Conservation (phyloP, 2,797 vertebrate genomes). For the Tenualosa thibaudeaui region DNA sequence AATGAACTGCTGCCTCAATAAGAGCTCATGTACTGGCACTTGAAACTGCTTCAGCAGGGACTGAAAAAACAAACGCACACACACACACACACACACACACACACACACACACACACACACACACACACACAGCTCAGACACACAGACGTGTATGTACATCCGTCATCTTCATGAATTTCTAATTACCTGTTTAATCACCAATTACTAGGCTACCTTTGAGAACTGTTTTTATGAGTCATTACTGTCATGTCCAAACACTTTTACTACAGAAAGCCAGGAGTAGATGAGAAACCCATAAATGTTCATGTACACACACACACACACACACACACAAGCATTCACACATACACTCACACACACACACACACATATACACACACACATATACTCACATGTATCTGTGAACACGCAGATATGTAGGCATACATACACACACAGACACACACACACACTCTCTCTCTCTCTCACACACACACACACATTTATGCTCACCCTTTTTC, state of each 20-base stretch:
- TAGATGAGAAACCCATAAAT: not conserved
- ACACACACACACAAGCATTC: not conserved
- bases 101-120: conserved; percentile 8
- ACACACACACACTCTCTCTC: not conserved
- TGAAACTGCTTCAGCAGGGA: not conserved
- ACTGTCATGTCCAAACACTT: conserved; percentile 9
- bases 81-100: conserved; percentile 9
- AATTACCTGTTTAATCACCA: not conserved
- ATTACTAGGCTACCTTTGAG: not conserved
- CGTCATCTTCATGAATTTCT: not conserved
- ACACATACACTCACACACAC: not conserved
- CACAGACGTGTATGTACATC: not conserved
- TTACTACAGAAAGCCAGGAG: not conserved
- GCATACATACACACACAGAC: not conserved
- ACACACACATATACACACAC: not conserved
- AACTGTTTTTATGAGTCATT: not conserved
- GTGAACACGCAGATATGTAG: not conserved
- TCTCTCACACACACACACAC: not conserved
- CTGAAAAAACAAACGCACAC: not conserved
- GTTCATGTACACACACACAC: not conserved
- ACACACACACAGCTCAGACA: not conserved
- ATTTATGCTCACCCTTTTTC: not conserved
- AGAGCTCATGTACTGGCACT: not conserved
- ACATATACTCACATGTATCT: not conserved
- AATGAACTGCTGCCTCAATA: not conserved